Evolutionary conservation across 1,140 invertebrate species (phyloP).

Genomic region (Glossosoma conforme): DNA sequence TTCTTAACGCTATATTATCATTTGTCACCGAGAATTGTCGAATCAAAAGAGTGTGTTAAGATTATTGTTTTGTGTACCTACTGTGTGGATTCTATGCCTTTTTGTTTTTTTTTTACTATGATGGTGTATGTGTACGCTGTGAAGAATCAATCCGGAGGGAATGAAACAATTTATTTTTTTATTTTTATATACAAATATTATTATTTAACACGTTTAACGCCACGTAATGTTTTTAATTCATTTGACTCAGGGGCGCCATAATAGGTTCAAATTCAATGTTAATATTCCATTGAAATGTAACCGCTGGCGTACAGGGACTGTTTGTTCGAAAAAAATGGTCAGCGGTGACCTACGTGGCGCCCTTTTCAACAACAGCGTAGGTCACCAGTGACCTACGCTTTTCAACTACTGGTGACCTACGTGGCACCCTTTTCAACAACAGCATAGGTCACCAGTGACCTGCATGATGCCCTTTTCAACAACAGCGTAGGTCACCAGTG

Average conservation of each 20-base stretch:
- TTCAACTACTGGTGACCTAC: too few species aligned
- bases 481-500: too few species aligned
- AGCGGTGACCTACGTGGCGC: too few species aligned
- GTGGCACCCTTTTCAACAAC: too few species aligned
- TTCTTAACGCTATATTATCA: not conserved
- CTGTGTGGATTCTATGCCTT: conserved; percentile 4
- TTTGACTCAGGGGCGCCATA: not conserved
- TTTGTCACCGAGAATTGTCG: not conserved
- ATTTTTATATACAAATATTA: not conserved
- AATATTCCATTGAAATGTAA: too few species aligned
- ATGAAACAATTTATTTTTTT: not conserved
- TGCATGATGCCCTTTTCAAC: too few species aligned
- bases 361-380: too few species aligned
- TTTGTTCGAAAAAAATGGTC: too few species aligned
- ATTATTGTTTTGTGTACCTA: conserved; percentile 4
- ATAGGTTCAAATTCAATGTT: too few species aligned
- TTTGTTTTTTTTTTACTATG: conserved; percentile 2
- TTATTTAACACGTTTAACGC: not conserved
- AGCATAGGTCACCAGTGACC: too few species aligned
- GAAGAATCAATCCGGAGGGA: not conserved
- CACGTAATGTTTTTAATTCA: not conserved
- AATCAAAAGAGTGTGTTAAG: conserved; percentile 1
- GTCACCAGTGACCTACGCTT: too few species aligned
- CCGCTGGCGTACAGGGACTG: too few species aligned
- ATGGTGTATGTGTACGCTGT: conserved; percentile 1